Base-by-base conservation (phyloP, 2,888 invertebrate species). In the Phortica magna region DNA sequence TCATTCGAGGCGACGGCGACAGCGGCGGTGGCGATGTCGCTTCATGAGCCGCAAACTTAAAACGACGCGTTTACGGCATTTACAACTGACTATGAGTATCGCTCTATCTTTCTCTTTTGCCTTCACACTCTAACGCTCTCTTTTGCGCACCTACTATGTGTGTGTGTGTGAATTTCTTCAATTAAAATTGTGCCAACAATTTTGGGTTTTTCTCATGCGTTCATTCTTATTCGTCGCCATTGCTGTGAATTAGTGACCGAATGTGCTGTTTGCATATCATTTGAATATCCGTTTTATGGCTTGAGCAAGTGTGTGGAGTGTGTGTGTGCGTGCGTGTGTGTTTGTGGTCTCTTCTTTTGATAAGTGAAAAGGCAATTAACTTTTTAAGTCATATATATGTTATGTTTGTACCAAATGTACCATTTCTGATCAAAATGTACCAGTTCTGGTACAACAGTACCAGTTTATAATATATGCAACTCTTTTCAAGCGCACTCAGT, bases 1-100 rank as follows among this genome's bases (percentile, higher is more conserved):
- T 91, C 92, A 90, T 82, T 2, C 41, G 19, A 22, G 61, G 19
- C 53, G 53, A 10, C n/a, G 10, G 22, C 61, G 17, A 0, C 19
- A 2, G 10, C 53, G 53, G 17, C n/a, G n/a, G 19, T 22, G 10
- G 61, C 61, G 22, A 0, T 14, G 39, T 39, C 7, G 39, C 65
- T 65, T 39, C 39, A 65, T 12, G 14, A 48, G 48, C 48, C 48
- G 48, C 48, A 48, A 65, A 65, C 59, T 59, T 59, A 7, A n/a
- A 48, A 59, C 17, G 59, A 59, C 7, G 59, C 59, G 17, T 19
- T 19, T 17, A n/a, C 3, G 59, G n/a, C 59, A 7, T 7, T 7
- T 10, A 14, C 65, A 39, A 39, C 5, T 39, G 3, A 65, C 7
- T 19, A 22, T 61, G 61, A 19, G 1, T 17, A 17, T 61, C 10